Evolutionary conservation across 2,888 invertebrate genomes (phyloP), one percentile per base, ranked within the genome.

Genomic region (Seladonia tumulorum): DNA sequence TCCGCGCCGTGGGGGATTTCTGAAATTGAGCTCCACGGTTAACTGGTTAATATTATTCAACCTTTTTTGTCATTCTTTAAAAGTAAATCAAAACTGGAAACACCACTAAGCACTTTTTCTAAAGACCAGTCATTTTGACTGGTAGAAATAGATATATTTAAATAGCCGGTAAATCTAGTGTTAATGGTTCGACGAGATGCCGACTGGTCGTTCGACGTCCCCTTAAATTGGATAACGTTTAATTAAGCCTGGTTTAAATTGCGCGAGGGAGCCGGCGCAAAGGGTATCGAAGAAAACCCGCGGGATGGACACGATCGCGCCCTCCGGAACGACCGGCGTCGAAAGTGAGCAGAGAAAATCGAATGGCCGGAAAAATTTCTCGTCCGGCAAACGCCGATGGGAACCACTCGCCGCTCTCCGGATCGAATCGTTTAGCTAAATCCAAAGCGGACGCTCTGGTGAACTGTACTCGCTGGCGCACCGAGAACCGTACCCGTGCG

Each of bases 301-400:
- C 29, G 53, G 49, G 63, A 1, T 8, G 18, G 39, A 12, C 66
- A 29, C 74, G 66, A 77, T 77, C 57, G 35, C 29, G 45, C 57
- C 71, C 73, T 29, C 42, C 29, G 72, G 63, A 66, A 71, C 60
- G 45, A 53, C 5, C 57, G 68, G 2, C 39, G 66, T 80, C 79
- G 85, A 79, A 74, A 60, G 45, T 45, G 82, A 76, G 63, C 70
- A 75, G 75, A 77, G 79, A 75, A 76, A 82, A 79, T 77, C 79
- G 82, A 77, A 79, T 72, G 75, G 71, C 79, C 71, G 82, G 76
- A 77, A 87, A 82, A 82, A 77, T 71, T 79, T 66, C 74, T 82
- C n/a, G 70, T 1, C 35, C 16, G 82, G 79, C 71, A 74, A 79
- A 79, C 75, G 25, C 39, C n/a, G 45, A 70, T n/a, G 60, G 22